A percentile compares a stretch with the other conserved stretches of the same genome.
Evolutionary conservation across 1,140 invertebrate species (phyloP).

Genomic region (Cotesia typhae): DNA sequence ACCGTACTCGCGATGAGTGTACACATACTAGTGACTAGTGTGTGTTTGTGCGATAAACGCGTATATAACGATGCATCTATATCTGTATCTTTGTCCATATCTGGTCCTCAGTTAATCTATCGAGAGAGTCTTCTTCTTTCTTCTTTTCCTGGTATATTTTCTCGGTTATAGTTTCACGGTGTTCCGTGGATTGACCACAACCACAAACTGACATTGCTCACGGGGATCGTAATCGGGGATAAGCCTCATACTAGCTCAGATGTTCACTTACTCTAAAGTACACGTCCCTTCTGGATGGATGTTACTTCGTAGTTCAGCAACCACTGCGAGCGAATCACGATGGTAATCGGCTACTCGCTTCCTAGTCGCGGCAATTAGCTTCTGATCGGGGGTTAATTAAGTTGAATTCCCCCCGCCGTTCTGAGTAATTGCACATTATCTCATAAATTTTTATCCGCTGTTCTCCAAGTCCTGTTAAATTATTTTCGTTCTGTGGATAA

Average conservation of each 20-base stretch:
- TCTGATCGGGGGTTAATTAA: conserved; percentile 34
- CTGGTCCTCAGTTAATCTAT: too few species aligned
- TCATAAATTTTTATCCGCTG: neutral
- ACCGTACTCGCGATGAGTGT: conserved; percentile 13
- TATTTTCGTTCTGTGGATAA: too few species aligned
- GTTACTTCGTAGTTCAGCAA: neutral
- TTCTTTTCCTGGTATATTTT: too few species aligned
- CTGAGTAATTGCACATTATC: conserved; percentile 31
- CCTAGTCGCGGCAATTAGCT: conserved; percentile 32
- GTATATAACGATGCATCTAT: too few species aligned
- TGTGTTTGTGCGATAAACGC: conserved; percentile 22
- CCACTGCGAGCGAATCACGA: conserved; percentile 27
- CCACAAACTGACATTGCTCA: conserved; percentile 1
- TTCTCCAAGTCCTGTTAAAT: too few species aligned
- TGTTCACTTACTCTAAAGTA: neutral
- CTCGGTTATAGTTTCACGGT: conserved; percentile 11
- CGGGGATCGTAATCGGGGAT: conserved; percentile 1
- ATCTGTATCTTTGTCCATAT: too few species aligned
- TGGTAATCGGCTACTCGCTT: conserved; percentile 29
- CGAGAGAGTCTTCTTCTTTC: too few species aligned
- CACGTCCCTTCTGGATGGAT: conserved; percentile 23
- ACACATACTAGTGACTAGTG: neutral
- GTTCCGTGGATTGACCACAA: conserved; percentile 20
- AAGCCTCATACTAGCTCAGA: too few species aligned
- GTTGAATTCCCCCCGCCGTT: conserved; percentile 21